These are phyloP conservation scores for Danio aesculapii DNA, from an alignment of 2,797 vertebrate genomes.

Conservation along the genomic window DNA sequence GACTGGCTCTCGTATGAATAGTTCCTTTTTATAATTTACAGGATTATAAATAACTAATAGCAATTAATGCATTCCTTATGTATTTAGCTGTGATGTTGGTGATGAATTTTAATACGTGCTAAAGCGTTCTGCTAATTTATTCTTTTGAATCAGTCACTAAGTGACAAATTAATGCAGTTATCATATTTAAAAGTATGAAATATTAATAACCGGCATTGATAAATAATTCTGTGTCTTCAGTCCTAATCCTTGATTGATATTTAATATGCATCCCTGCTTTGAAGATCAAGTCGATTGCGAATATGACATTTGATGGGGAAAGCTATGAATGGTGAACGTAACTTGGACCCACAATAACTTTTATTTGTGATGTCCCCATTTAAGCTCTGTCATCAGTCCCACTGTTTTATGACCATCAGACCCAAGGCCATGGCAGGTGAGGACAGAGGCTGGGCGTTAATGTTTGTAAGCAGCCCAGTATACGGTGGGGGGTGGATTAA, in stretches of 20 bases:
- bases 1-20: constrained; percentile 55
- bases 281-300: constrained; percentile 1
- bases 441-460: constrained; percentile 48
- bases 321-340: background rate
- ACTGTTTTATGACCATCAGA: constrained; percentile 48
- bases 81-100: constrained; percentile 70
- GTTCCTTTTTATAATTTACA: constrained; percentile 69
- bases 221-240: constrained; percentile 54
- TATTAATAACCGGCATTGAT: constrained; percentile 49
- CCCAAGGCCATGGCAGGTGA: constrained; percentile 33
- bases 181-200: constrained; percentile 38
- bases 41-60: constrained; percentile 78
- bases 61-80: constrained; percentile 79
- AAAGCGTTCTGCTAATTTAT: constrained; percentile 63
- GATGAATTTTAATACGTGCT: constrained; percentile 62
- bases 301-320: background rate
- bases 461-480: constrained; percentile 51
- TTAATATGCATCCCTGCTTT: constrained; percentile 21
- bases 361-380: background rate
- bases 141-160: constrained; percentile 71
- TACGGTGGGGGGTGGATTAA: constrained; percentile 42
- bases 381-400: constrained; percentile 32
- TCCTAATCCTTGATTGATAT: constrained; percentile 27
- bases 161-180: constrained; percentile 49
- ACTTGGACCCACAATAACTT: background rate